Evolutionary conservation across 2,888 invertebrate species (phyloP).

Genomic region (Noctua janthe): DNA sequence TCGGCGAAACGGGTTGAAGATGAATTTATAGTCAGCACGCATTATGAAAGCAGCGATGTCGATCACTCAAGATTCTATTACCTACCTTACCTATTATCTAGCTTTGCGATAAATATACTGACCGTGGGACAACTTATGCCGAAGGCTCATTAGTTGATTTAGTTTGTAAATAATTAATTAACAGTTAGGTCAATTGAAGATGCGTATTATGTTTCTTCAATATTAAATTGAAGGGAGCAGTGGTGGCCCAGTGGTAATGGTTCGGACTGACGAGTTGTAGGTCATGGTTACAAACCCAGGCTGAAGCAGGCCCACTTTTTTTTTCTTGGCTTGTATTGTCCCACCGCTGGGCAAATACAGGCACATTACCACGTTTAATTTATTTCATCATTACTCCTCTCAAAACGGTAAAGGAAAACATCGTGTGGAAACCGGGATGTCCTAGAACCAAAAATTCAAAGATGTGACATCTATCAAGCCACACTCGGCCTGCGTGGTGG

Average conservation of each 20-base stretch:
- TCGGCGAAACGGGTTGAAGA: background rate
- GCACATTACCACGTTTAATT: background rate
- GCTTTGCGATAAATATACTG: no score
- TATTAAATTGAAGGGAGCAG: no score
- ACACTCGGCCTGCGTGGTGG: background rate
- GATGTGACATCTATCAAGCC: background rate
- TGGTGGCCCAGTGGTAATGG: no score
- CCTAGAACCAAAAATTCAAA: background rate
- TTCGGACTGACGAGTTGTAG: background rate
- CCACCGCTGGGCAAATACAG: no score
- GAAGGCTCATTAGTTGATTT: no score
- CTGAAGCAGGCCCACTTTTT: background rate
- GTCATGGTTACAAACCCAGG: background rate
- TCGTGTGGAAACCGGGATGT: background rate
- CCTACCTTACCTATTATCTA: no score
- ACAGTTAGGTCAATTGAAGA: no score
- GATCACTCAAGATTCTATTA: background rate
- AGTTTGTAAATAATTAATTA: no score
- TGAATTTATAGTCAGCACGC: background rate
- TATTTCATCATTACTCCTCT: background rate
- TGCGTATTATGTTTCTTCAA: no score
- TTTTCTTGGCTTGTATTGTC: no score
- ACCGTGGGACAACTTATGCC: no score
- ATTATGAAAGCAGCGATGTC: background rate
- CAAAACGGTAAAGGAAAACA: background rate